Percentiles rank a stretch among this genome's conserved stretches.
Evolutionary conservation across 2,888 invertebrate genomes (phyloP).

Genomic region (Cinara cedri): DNA sequence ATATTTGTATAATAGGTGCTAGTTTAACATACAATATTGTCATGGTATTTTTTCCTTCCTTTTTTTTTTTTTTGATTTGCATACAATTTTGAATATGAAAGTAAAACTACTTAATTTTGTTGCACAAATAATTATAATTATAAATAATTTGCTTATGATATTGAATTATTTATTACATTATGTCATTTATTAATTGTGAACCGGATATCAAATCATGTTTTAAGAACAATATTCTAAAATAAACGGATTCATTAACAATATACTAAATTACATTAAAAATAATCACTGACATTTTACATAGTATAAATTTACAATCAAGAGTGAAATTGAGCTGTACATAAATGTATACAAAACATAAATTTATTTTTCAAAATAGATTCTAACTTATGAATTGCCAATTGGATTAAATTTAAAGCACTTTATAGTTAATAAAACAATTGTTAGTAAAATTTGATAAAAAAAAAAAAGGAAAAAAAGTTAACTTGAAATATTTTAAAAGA

Average conservation of each 20-base stretch:
- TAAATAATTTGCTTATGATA: neutral
- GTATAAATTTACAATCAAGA: constrained; percentile 17
- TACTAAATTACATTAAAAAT: constrained; percentile 20
- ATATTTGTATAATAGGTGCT: constrained; percentile 5
- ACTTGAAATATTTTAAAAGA: too few relatives aligned
- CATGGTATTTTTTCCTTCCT: neutral
- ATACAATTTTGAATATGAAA: neutral
- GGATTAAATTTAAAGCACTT: neutral
- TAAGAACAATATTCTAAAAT: constrained; percentile 25
- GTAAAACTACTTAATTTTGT: constrained; percentile 7
- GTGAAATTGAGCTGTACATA: constrained; percentile 28
- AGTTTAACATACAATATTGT: constrained; percentile 30
- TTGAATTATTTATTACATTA: constrained; percentile 5
- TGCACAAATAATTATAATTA: neutral
- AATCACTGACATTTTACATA: constrained; percentile 27
- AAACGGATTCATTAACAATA: constrained; percentile 28
- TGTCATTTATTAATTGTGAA: neutral
- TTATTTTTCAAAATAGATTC: neutral
- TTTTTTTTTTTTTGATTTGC: constrained; percentile 8
- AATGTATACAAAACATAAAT: neutral
- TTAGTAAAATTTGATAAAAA: neutral
- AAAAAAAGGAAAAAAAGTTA: too few relatives aligned
- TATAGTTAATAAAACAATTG: neutral
- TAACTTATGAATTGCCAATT: neutral
- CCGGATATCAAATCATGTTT: neutral